Conservation (phyloP, 2,113 vertebrate species). For the Tyrannus savana region DNA sequence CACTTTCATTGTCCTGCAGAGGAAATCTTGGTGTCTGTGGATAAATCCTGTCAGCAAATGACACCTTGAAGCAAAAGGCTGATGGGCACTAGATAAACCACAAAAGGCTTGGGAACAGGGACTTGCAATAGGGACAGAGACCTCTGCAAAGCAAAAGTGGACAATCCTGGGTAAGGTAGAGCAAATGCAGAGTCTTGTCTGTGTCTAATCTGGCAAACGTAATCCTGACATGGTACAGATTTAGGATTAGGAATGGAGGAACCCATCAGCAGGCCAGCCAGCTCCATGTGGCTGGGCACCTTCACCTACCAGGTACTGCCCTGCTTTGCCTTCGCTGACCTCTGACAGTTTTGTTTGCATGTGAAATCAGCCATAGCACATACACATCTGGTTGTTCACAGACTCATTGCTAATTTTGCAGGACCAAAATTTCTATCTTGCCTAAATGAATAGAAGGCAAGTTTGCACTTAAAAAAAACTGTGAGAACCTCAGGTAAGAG, state of each 20-base stretch:
- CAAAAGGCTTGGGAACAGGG: neutral
- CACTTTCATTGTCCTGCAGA: neutral
- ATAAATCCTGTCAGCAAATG: neutral
- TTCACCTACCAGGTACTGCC: neutral
- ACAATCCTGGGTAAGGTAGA: neutral
- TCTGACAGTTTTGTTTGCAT: neutral
- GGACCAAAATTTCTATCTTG: neutral
- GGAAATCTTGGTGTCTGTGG: neutral
- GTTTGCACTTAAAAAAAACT: neutral
- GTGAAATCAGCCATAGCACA: neutral
- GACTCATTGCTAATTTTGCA: neutral
- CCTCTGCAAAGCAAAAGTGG: neutral
- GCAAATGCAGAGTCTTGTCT: neutral
- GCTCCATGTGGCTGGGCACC: neutral
- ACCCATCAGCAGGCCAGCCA: neutral
- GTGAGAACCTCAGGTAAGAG: neutral
- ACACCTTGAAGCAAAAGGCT: neutral
- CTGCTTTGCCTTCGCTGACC: neutral
- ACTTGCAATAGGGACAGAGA: neutral
- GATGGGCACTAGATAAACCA: neutral
- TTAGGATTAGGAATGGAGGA: neutral
- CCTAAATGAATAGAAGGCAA: neutral
- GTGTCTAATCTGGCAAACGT: neutral
- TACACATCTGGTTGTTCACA: neutral
- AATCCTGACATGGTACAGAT: neutral